Evolutionary conservation across 2,797 vertebrate species (phyloP), one percentile per base, ranked within the genome.

Genomic region (Trachurus trachurus): DNA sequence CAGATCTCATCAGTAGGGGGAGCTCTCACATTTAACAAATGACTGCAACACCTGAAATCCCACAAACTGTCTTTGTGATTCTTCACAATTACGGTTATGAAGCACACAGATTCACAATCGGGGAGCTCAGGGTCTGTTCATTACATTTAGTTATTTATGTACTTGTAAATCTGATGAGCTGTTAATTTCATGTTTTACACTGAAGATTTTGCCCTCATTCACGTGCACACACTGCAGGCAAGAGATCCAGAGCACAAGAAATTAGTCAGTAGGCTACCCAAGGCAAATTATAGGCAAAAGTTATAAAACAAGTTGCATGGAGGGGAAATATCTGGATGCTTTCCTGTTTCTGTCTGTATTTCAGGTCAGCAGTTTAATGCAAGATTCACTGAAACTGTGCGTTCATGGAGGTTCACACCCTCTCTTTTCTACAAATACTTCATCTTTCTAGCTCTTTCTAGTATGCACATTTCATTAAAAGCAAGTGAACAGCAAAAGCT

Each of bases 1-100:
- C 26, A 64, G 6, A 17, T 78, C 12, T 50, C 16, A 70, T 21
- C 92, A 91, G 82, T 65, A 92, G 92, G 83, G 85, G 92, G 92
- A 78, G 91, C 88, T 84, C 78, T 87, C 65, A 87, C 76, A 89
- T 91, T 82, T 88, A 52, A 40, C 13, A 88, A 84, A 47, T 13
- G 21, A 62, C 60, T 26, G n/a, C 39, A 34, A 22, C 3, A 9
- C 26, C 39, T 63, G 31, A 58, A 39, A 42, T 22, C 57, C 4
- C 29, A 56, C 21, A 63, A 21, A 56, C 42, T 2, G 31, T 62
- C 53, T 22, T 15, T 50, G 3, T 53, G 12, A 17, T 45, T 6
- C 15, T 2, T 8, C 56, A 37, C 56, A 58, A 29, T 16, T 1
- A 10, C 29, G 17, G 7, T 56, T n/a, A 16, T 29, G 22, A 54